These are phyloP conservation scores for Plutella xylostella DNA, from an alignment of 2,888 invertebrate genomes.

Conservation along the genomic window DNA sequence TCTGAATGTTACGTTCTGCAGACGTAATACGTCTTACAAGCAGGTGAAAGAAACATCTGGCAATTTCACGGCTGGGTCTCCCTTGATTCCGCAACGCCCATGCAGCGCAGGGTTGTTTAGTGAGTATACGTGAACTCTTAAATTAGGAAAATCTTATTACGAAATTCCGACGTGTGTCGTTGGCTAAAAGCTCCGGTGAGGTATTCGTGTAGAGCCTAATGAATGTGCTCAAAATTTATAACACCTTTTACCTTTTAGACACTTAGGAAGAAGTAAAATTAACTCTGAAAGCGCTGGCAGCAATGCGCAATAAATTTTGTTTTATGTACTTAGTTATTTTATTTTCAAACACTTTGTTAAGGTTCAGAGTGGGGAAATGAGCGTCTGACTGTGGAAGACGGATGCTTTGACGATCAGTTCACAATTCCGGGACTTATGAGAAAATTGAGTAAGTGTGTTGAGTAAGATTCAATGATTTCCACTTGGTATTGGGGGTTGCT, in stretches of 20 bases:
- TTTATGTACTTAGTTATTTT: constrained; percentile 2
- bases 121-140: constrained; percentile 36
- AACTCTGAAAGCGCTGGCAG: constrained; percentile 27
- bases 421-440: no score
- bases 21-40: no score
- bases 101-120: constrained; percentile 17
- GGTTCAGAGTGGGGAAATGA: no score
- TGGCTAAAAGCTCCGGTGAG: constrained; percentile 49
- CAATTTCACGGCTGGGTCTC: no score
- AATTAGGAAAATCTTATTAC: constrained; percentile 66
- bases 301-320: constrained; percentile 1
- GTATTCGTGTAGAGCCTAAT: constrained; percentile 46
- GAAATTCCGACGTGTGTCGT: constrained; percentile 64
- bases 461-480: no score
- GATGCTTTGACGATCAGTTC: no score
- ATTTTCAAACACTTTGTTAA: background rate
- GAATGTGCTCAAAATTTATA: constrained; percentile 65
- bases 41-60: no score
- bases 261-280: constrained; percentile 41
- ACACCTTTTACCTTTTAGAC: constrained; percentile 55
- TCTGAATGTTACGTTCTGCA: no score
- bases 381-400: no score
- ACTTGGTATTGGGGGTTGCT: no score
- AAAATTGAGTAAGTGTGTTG: no score
- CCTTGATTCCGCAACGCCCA: no score